Evolutionary conservation across 2,797 vertebrate genomes (phyloP).

Genomic region (Chiroxiphia lanceolata): DNA sequence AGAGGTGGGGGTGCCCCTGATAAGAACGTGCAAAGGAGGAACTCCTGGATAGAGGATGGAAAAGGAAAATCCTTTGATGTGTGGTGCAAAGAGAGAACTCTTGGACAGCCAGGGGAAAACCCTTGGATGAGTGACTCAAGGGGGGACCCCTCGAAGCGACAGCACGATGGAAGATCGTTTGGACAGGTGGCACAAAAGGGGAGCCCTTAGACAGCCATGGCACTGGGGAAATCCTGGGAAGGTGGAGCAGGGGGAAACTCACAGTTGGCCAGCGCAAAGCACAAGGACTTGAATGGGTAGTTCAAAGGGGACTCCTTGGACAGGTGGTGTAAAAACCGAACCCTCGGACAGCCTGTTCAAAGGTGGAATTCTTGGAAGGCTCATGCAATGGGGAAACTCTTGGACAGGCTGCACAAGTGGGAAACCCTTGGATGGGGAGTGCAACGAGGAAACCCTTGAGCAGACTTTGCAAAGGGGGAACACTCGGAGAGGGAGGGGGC

Average conservation of each 20-base stretch:
- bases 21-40: background rate
- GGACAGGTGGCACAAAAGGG: background rate
- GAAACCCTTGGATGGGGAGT: background rate
- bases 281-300: accelerated
- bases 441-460: accelerated
- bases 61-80: background rate
- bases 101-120: background rate
- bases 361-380: background rate
- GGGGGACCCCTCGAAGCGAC: accelerated
- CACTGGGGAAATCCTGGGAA: background rate
- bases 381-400: background rate
- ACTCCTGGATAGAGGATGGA: background rate
- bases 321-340: background rate
- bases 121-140: background rate
- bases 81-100: background rate
- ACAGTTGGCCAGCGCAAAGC: background rate
- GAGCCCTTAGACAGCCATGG: background rate
- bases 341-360: background rate
- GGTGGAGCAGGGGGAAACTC: background rate
- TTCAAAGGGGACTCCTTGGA: background rate
- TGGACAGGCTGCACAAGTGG: background rate
- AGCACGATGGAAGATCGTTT: background rate
- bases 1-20: background rate
- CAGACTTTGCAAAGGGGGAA: background rate
- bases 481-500: background rate